Evolutionary conservation across 2,888 invertebrate species (phyloP).

Genomic region (Mylabris sibirica): DNA sequence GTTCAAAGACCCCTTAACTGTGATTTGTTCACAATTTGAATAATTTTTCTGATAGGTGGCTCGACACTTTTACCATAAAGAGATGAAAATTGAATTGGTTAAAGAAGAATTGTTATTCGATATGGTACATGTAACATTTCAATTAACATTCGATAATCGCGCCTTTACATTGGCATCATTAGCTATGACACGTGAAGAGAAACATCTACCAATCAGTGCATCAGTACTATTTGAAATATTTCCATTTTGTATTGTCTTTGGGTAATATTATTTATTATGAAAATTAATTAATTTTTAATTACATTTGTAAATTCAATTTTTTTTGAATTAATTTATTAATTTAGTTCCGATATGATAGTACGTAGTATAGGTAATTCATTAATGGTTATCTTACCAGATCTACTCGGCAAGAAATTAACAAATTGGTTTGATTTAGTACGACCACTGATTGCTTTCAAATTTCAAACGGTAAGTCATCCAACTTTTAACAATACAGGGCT

Average conservation of each 20-base stretch:
- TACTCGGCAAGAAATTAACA: slow-evolving; percentile 88
- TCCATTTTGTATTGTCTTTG: slow-evolving; percentile 97
- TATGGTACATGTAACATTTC: slow-evolving; percentile 92
- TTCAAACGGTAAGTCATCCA: slow-evolving; percentile 84
- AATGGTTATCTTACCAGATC: slow-evolving; percentile 86
- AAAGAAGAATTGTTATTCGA: slow-evolving; percentile 87
- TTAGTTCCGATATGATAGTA: slow-evolving; percentile 85
- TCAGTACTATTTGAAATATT: slow-evolving; percentile 95
- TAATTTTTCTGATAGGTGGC: slow-evolving; percentile 70
- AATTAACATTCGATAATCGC: slow-evolving; percentile 92
- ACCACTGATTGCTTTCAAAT: slow-evolving; percentile 93
- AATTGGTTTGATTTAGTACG: slow-evolving; percentile 92
- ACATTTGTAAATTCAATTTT: not conserved
- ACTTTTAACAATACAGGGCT: too few relatives aligned
- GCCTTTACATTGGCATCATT: slow-evolving; percentile 85
- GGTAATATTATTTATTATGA: slow-evolving; percentile 66
- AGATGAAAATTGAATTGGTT: slow-evolving; percentile 89
- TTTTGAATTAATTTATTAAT: slow-evolving; percentile 6
- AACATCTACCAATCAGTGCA: slow-evolving; percentile 87
- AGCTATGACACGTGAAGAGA: slow-evolving; percentile 87
- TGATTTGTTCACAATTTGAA: too few relatives aligned
- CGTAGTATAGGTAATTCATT: slow-evolving; percentile 89
- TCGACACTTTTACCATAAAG: slow-evolving; percentile 92
- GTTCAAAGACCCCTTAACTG: too few relatives aligned
- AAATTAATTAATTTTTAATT: slow-evolving; percentile 3